phyloP scores from a whole-genome alignment of 2,888 invertebrate species.

The Nomada lathburiana region DNA sequence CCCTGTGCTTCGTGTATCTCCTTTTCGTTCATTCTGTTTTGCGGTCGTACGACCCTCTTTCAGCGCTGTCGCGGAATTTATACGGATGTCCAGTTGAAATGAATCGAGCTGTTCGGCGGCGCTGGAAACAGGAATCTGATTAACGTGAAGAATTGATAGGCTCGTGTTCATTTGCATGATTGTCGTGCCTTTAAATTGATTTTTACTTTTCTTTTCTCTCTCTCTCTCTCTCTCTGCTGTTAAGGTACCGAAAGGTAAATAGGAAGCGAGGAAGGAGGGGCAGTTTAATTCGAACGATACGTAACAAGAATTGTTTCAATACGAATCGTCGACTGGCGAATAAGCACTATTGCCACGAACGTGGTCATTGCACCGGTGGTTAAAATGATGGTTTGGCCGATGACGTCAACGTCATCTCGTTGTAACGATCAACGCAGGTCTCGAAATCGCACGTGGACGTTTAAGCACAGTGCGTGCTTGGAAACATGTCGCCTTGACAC shows the following conservation, averaged over 20 bases:
- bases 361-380: conserved; percentile 46
- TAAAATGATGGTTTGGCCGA: conserved; percentile 55
- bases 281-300: background rate
- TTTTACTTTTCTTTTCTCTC: background rate
- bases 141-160: conserved; percentile 7
- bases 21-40: background rate
- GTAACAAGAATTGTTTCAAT: conserved; percentile 9
- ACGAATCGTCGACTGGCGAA: conserved; percentile 29
- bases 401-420: conserved; percentile 63
- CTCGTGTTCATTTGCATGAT: conserved; percentile 10
- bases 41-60: background rate
- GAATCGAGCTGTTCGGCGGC: background rate
- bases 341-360: conserved; percentile 35
- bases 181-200: too few species aligned
- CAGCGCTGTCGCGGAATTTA: background rate
- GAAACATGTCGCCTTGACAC: conserved; percentile 24
- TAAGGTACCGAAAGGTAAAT: too few species aligned
- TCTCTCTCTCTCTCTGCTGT: too few species aligned
- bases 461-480: background rate
- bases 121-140: conserved; percentile 1
- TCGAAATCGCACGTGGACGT: conserved; percentile 24
- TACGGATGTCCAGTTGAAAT: background rate
- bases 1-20: background rate
- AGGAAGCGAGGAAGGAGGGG: too few species aligned
- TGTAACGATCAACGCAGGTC: conserved; percentile 49